phyloP scores from a whole-genome alignment of 1,140 invertebrate species.

The Zophobas morio region DNA sequence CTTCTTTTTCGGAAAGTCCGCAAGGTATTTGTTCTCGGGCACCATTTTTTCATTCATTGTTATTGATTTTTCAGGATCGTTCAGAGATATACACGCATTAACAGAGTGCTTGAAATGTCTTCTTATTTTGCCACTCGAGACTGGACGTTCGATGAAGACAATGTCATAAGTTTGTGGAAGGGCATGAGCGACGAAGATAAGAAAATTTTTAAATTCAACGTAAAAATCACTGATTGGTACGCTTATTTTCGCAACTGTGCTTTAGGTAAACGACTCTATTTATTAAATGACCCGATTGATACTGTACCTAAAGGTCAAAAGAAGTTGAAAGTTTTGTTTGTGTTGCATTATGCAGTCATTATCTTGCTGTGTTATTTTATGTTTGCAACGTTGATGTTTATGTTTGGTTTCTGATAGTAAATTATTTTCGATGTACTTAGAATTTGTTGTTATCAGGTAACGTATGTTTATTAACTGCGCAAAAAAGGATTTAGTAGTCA shows the following conservation, averaged over 20 bases:
- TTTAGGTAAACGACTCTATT: background rate
- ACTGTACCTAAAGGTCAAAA: background rate
- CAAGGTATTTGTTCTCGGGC: too few species aligned
- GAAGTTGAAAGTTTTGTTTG: background rate
- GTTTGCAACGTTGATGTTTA: too few species aligned
- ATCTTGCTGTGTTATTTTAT: too few species aligned
- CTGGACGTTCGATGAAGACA: slow-evolving; percentile 9
- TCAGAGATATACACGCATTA: background rate
- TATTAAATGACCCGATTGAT: slow-evolving; percentile 25
- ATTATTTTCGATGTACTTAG: too few species aligned
- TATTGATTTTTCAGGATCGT: background rate
- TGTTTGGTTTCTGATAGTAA: too few species aligned
- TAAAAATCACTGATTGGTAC: background rate
- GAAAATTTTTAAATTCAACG: slow-evolving; percentile 12
- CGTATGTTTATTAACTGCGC: too few species aligned
- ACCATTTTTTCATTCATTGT: too few species aligned
- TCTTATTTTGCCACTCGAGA: slow-evolving; percentile 10
- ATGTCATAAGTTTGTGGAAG: background rate
- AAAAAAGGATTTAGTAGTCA: too few species aligned
- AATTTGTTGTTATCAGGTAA: too few species aligned
- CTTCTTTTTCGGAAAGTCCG: too few species aligned
- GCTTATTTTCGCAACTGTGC: background rate
- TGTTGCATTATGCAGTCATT: background rate
- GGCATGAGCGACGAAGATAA: slow-evolving; percentile 2
- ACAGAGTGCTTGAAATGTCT: background rate